Conservation (phyloP, 2,888 invertebrate genomes). For the Frankliniella intonsa region DNA sequence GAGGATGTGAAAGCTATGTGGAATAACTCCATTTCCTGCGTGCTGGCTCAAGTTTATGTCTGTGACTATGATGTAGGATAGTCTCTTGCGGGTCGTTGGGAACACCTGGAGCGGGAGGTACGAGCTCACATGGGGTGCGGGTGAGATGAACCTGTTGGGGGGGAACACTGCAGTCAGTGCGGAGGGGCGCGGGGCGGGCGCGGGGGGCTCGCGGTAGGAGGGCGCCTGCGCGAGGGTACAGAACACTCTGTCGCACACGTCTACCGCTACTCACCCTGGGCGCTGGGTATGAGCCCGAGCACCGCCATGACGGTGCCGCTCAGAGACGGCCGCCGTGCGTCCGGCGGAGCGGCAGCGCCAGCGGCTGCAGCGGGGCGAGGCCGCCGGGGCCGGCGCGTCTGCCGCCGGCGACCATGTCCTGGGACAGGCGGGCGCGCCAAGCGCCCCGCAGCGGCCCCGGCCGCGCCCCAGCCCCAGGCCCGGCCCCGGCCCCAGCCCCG, state of each 20-base stretch:
- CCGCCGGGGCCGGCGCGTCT: neutral
- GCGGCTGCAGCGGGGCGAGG: neutral
- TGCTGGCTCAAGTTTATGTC: too few species aligned
- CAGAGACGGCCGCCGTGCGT: neutral
- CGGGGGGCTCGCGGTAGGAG: too few species aligned
- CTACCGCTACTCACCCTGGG: neutral
- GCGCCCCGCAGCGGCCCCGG: neutral
- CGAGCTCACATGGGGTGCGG: too few species aligned
- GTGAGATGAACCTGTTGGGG: too few species aligned
- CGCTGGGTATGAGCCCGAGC: neutral
- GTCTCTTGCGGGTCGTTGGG: too few species aligned
- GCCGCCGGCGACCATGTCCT: neutral
- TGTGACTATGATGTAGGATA: too few species aligned
- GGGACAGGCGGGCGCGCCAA: neutral
- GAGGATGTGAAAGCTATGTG: too few species aligned
- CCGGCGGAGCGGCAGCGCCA: neutral
- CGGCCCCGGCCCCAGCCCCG: neutral
- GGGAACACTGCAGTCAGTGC: too few species aligned
- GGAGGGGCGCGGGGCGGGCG: too few species aligned
- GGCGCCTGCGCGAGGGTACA: neutral
- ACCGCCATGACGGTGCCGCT: neutral
- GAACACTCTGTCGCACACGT: neutral
- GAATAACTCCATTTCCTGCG: too few species aligned
- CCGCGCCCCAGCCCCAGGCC: neutral
- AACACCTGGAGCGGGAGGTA: too few species aligned